These are phyloP conservation scores for Dendrolimus kikuchii DNA, from an alignment of 1,140 invertebrate species.

Conservation along the genomic window DNA sequence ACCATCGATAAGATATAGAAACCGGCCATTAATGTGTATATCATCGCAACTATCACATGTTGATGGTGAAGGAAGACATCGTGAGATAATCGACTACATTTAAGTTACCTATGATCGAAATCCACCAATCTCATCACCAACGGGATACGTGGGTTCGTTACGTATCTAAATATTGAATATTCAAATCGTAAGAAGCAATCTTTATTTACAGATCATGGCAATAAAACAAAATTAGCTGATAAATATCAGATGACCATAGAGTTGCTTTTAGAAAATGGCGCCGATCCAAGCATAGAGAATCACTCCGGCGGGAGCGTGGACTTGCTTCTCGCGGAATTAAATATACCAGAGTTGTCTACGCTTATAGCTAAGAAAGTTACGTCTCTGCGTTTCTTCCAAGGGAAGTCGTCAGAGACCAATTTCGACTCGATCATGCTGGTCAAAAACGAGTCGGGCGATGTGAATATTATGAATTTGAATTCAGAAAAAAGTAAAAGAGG, in stretches of 20 bases:
- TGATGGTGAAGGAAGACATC: too few relatives aligned
- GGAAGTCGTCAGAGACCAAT: conserved; percentile 9
- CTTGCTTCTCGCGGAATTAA: conserved; percentile 33
- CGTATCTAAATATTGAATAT: neutral
- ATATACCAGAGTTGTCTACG: conserved; percentile 26
- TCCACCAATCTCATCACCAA: too few relatives aligned
- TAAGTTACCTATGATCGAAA: too few relatives aligned
- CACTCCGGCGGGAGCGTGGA: conserved; percentile 30
- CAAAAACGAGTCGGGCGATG: conserved; percentile 23
- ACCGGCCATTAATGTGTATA: too few relatives aligned
- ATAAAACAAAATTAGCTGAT: conserved; percentile 24
- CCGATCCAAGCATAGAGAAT: conserved; percentile 34
- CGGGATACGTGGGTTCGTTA: too few relatives aligned
- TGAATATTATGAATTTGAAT: conserved; percentile 14
- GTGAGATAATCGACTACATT: too few relatives aligned
- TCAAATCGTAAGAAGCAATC: neutral
- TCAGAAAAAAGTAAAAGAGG: neutral
- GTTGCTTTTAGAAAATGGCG: conserved; percentile 33
- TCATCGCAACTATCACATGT: too few relatives aligned
- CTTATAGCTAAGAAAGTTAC: conserved; percentile 40
- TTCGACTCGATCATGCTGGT: conserved; percentile 32
- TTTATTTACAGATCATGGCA: conserved; percentile 25
- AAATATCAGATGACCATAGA: conserved; percentile 38
- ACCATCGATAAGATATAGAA: too few relatives aligned
- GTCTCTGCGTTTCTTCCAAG: conserved; percentile 17